Evolutionary conservation across 2,113 vertebrate species (phyloP).

Genomic region (Osmerus mordax): DNA sequence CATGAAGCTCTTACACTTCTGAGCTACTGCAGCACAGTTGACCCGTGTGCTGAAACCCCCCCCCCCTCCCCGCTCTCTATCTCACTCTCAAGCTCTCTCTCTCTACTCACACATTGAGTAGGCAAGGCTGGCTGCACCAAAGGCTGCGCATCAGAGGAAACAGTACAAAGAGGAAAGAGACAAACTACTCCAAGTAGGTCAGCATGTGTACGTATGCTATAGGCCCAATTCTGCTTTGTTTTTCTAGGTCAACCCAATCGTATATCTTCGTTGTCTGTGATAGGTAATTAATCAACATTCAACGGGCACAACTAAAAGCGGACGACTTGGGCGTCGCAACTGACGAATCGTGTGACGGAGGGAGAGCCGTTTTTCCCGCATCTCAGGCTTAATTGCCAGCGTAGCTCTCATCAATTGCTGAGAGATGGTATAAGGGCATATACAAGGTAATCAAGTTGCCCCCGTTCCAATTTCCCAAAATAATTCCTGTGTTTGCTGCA

Average conservation of each 20-base stretch:
- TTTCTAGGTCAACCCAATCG: constrained; percentile 68
- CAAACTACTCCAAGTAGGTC: constrained; percentile 74
- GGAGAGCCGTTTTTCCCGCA: constrained; percentile 26
- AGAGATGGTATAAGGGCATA: constrained; percentile 58
- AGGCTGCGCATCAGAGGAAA: constrained; percentile 54
- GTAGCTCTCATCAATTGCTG: constrained; percentile 60
- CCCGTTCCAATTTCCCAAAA: constrained; percentile 77
- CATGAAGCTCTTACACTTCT: too few relatives aligned
- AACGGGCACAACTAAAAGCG: constrained; percentile 38
- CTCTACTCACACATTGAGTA: constrained; percentile 54
- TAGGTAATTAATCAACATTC: constrained; percentile 59
- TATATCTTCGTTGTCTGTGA: constrained; percentile 48
- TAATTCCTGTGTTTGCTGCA: constrained; percentile 78
- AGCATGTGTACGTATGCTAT: constrained; percentile 56
- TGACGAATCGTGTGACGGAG: constrained; percentile 33
- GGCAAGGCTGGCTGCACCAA: constrained; percentile 37
- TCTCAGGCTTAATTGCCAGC: constrained; percentile 62
- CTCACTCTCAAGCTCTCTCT: not conserved
- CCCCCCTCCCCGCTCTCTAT: too few relatives aligned
- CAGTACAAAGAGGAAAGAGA: constrained; percentile 51
- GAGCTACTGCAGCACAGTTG: too few relatives aligned
- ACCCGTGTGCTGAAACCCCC: too few relatives aligned
- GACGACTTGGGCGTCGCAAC: constrained; percentile 24
- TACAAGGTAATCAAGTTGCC: constrained; percentile 69
- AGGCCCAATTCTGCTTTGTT: constrained; percentile 54